Base-by-base conservation (phyloP, 2,888 invertebrate species). In the Pilophorus perplexus region DNA sequence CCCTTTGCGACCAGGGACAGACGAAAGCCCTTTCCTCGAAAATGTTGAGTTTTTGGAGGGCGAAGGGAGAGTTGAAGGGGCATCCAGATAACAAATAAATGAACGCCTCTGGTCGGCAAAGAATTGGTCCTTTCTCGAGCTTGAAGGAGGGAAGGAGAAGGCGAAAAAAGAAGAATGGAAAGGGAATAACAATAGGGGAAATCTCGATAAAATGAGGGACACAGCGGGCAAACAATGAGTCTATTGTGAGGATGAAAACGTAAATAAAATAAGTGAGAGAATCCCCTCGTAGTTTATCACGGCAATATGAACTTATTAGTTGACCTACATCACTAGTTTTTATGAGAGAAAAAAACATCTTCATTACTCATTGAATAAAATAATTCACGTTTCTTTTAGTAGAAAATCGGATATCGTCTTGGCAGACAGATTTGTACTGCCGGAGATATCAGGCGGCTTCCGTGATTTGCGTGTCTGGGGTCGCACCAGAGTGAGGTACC, bases 11-110 rank as follows among this genome's bases (percentile, higher is more conserved):
- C 22, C 23, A 25, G 23, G 46, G 54, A 23, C 22, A 20, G 33
- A 14, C 37, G 20, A 28, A n/a, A n/a, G n/a, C 38, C 55, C 55
- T 55, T 38, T 2, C 25, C 46, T 23, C 28, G 52, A 33, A 52
- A 27, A n/a, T n/a, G n/a, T n/a, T n/a, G n/a, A n/a, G n/a, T n/a
- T n/a, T n/a, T n/a, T n/a, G n/a, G n/a, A n/a, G n/a, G n/a, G n/a
- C n/a, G n/a, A n/a, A n/a, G n/a, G n/a, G n/a, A n/a, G n/a, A n/a
- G n/a, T n/a, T n/a, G 22, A 52, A 27, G 28, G 46, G 46, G 52
- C 52, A 52, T 52, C 52, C 28, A 52, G 52, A 52, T 52, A 52
- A 52, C 52, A 33, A 52, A 52, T 27, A 55, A 55, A 37, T 37
- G 38, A 55, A 55, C 55, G 55, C 55, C 37, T 22, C 42, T 20